A percentile compares a stretch with the other conserved stretches of the same genome.
Conservation (phyloP, 2,797 vertebrate species). For the Mormyrops boulengeri region DNA sequence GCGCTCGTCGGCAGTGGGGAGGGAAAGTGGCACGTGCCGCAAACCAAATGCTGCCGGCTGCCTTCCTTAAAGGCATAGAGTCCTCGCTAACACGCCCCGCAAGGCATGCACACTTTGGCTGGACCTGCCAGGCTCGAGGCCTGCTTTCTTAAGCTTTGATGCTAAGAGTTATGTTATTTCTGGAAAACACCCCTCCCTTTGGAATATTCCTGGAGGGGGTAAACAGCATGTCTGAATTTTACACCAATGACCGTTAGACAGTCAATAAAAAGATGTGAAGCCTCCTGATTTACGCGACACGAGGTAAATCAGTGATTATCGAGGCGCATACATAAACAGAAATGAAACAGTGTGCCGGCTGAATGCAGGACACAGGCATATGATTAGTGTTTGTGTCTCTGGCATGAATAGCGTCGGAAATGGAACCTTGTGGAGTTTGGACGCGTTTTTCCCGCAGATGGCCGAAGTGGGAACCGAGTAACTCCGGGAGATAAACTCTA, state of each 20-base stretch:
- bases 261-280: not conserved
- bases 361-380: not conserved
- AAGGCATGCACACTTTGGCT: not conserved
- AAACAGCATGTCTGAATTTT: not conserved
- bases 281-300: not conserved
- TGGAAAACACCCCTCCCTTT: not conserved
- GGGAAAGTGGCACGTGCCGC: constrained; percentile 39
- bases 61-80: constrained; percentile 20
- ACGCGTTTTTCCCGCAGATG: not conserved
- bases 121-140: not conserved
- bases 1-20: constrained; percentile 26
- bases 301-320: not conserved
- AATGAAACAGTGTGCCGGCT: not conserved
- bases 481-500: constrained; percentile 7
- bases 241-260: not conserved
- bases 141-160: not conserved
- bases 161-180: constrained; percentile 28
- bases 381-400: not conserved
- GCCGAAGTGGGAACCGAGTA: not conserved
- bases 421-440: not conserved
- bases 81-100: constrained; percentile 8
- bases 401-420: not conserved
- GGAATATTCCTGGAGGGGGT: not conserved
- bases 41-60: constrained; percentile 47
- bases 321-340: not conserved